These are phyloP conservation scores for Eolophus roseicapilla DNA, from an alignment of 2,113 vertebrate genomes.

Conservation along the genomic window DNA sequence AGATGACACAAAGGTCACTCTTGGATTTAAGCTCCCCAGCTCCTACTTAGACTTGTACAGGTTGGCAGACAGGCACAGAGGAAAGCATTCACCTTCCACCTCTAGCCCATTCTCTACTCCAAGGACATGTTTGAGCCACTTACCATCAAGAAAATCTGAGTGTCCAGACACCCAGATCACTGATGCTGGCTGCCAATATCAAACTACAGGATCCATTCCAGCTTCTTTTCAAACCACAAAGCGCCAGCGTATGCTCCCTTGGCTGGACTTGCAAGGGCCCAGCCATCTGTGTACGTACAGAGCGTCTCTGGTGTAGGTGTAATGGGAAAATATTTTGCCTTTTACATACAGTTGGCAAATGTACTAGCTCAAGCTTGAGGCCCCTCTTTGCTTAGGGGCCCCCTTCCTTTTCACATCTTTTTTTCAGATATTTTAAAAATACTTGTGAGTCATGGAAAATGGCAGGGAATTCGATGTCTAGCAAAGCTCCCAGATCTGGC, in stretches of 20 bases:
- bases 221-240: not conserved
- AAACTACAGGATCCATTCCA: not conserved
- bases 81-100: not conserved
- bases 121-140: not conserved
- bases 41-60: not conserved
- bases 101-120: not conserved
- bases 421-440: not conserved
- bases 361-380: not conserved
- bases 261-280: not conserved
- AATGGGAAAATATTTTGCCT: not conserved
- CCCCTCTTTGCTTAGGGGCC: not conserved
- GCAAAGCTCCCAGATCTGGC: not conserved
- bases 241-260: not conserved
- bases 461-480: not conserved
- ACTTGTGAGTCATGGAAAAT: not conserved
- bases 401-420: not conserved
- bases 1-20: not conserved
- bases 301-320: not conserved
- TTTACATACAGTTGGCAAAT: not conserved
- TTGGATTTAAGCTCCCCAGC: not conserved
- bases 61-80: not conserved
- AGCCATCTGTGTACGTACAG: not conserved
- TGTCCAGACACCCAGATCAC: not conserved
- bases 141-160: not conserved
- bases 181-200: not conserved